Conservation (phyloP, 2,113 vertebrate genomes). For the Xiphorhynchus elegans region DNA sequence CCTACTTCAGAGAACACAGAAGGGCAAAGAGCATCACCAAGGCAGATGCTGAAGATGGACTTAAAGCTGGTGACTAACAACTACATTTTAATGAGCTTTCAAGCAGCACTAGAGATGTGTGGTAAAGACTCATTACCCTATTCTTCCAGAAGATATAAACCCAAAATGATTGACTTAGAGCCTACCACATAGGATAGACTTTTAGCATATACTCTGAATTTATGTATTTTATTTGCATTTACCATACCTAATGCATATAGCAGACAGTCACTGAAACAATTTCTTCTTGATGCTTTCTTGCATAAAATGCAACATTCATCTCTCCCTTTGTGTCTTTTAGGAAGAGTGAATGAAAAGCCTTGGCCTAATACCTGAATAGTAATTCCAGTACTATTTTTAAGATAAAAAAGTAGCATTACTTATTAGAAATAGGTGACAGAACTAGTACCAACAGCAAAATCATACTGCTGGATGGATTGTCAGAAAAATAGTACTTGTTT, state of each 20-base stretch:
- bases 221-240: not conserved
- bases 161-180: not conserved
- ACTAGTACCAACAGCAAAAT: not conserved
- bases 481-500: not conserved
- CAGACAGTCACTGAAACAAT: not conserved
- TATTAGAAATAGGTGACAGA: not conserved
- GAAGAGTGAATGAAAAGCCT: not conserved
- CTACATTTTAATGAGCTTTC: not conserved
- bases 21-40: constrained; percentile 30
- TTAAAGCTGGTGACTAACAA: not conserved
- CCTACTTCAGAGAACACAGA: constrained; percentile 44
- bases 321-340: not conserved
- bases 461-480: not conserved
- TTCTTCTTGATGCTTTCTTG: not conserved
- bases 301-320: not conserved
- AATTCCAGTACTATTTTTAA: not conserved
- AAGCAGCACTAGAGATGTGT: not conserved
- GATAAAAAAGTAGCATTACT: not conserved
- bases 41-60: constrained; percentile 22
- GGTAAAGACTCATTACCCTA: not conserved
- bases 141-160: not conserved
- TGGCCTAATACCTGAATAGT: not conserved
- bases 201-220: not conserved
- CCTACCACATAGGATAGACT: not conserved
- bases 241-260: not conserved